Evolutionary conservation across 2,888 invertebrate genomes (phyloP).

Genomic region (Ichneumoninae sp.): DNA sequence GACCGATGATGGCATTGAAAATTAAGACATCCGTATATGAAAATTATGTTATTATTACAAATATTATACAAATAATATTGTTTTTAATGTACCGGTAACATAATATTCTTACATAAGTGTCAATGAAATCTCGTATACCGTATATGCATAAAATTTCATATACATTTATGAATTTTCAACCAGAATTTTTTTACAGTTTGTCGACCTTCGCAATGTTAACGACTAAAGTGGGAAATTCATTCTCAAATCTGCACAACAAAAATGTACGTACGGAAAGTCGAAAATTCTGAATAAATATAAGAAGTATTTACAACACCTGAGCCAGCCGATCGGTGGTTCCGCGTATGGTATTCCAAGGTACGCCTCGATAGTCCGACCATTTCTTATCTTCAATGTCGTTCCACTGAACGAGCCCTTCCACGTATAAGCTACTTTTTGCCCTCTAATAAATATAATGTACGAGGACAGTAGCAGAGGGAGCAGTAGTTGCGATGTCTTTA

Average conservation of each 20-base stretch:
- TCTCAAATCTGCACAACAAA: background rate
- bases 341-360: conserved; percentile 67
- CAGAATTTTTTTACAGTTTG: too few species aligned
- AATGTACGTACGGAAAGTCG: background rate
- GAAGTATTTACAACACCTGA: conserved; percentile 39
- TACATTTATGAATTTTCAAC: too few species aligned
- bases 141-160: too few species aligned
- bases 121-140: too few species aligned
- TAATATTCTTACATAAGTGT: too few species aligned
- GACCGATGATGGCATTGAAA: too few species aligned
- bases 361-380: conserved; percentile 43
- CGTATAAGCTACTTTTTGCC: background rate
- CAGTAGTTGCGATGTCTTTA: background rate
- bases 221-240: background rate
- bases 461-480: background rate
- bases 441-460: background rate
- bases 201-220: background rate
- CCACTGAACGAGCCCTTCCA: background rate
- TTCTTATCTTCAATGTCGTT: conserved; percentile 32
- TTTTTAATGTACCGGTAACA: too few species aligned
- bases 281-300: background rate
- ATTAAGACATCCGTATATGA: too few species aligned
- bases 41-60: too few species aligned
- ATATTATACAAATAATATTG: too few species aligned
- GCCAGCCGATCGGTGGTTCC: conserved; percentile 52